phyloP scores from a whole-genome alignment of 2,113 vertebrate genomes.

The Cryptomyrus ogoouensis region DNA sequence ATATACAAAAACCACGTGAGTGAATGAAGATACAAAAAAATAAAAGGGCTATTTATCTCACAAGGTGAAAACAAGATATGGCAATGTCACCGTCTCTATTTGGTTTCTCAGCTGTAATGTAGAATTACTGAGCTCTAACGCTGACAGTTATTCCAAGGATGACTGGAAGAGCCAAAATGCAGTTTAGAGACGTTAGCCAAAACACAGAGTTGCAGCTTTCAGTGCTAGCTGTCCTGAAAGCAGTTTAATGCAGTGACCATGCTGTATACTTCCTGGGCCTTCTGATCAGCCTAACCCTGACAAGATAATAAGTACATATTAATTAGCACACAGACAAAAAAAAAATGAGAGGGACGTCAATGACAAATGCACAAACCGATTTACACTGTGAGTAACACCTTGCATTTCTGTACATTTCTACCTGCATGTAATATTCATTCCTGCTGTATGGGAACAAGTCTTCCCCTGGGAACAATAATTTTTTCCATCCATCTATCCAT shows the following conservation, averaged over 20 bases:
- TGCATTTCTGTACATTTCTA: no score
- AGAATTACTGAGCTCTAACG: neutral
- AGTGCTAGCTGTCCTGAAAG: neutral
- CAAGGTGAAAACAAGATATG: constrained; percentile 9
- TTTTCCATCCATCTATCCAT: no score
- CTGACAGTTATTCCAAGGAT: neutral
- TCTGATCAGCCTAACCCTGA: neutral
- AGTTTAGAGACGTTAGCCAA: neutral
- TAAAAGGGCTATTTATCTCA: neutral
- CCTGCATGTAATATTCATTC: no score
- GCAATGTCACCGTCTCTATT: neutral
- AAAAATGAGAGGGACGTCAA: neutral
- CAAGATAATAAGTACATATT: neutral
- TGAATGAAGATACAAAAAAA: neutral
- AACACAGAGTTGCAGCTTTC: neutral
- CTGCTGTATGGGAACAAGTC: no score
- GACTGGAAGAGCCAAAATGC: neutral
- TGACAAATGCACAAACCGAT: neutral
- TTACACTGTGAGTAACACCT: no score
- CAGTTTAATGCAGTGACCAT: neutral
- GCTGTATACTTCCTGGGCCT: neutral
- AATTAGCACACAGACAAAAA: neutral
- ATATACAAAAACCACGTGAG: neutral
- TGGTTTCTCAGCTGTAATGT: neutral
- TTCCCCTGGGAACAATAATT: no score